Conservation (phyloP, 2,797 vertebrate genomes). For the Galago senegalensis region DNA sequence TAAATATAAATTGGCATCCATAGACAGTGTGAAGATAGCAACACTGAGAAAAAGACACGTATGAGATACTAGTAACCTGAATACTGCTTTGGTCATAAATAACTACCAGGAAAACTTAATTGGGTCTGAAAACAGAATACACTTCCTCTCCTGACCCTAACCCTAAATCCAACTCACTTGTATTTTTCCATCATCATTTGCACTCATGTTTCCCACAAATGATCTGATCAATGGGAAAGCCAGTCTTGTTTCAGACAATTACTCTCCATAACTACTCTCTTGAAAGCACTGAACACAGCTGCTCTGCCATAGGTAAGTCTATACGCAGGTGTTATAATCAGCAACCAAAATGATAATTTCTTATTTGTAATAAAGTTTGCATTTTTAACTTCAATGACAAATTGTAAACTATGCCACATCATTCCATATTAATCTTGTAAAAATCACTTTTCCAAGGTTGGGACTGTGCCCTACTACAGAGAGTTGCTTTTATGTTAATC, state of each 20-base stretch:
- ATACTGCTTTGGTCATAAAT: not conserved
- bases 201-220: slow-evolving; percentile 2
- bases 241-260: slow-evolving; percentile 43
- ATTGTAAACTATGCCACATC: not conserved
- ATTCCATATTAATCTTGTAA: slow-evolving; percentile 56
- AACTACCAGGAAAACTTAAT: not conserved
- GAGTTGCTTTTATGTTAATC: slow-evolving; percentile 44
- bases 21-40: not conserved
- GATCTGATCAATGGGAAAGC: slow-evolving; percentile 48
- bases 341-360: slow-evolving; percentile 4
- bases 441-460: slow-evolving; percentile 62
- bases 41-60: not conserved
- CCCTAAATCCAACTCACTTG: not conserved
- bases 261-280: not conserved
- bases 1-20: not conserved
- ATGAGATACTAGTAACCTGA: not conserved
- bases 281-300: not conserved
- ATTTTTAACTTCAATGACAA: slow-evolving; percentile 63
- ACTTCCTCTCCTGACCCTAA: not conserved
- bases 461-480: slow-evolving; percentile 38
- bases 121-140: not conserved
- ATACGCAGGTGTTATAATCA: slow-evolving; percentile 4
- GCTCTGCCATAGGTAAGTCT: slow-evolving; percentile 7
- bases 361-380: slow-evolving; percentile 31
- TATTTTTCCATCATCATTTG: not conserved